Conservation (phyloP, 1,140 invertebrate genomes). For the Antheraea mylitta region DNA sequence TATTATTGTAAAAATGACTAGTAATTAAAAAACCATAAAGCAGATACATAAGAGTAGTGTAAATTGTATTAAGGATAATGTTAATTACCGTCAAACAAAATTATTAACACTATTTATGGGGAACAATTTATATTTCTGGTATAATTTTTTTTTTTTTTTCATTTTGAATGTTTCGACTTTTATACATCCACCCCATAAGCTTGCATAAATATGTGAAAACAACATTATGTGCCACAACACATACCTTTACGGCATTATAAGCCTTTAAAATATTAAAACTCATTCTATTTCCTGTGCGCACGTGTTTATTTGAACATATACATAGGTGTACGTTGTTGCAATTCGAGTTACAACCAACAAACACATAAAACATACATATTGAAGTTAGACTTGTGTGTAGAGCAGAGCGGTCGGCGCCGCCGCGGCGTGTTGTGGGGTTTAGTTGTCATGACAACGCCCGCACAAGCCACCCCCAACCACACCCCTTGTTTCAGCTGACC, state of each 20-base stretch:
- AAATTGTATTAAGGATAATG: too few species aligned
- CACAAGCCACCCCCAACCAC: slow-evolving; percentile 36
- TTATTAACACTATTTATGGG: too few species aligned
- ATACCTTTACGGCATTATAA: background rate
- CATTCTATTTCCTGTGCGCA: slow-evolving; percentile 40
- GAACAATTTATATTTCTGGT: too few species aligned
- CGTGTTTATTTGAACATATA: slow-evolving; percentile 34
- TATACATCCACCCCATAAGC: background rate
- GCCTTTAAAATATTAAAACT: slow-evolving; percentile 54
- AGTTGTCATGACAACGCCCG: slow-evolving; percentile 58
- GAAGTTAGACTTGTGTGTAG: too few species aligned
- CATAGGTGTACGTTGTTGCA: slow-evolving; percentile 34
- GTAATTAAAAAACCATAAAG: too few species aligned
- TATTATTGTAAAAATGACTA: too few species aligned
- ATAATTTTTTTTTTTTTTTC: too few species aligned
- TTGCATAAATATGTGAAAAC: slow-evolving; percentile 4
- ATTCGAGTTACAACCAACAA: slow-evolving; percentile 53
- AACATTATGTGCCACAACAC: background rate
- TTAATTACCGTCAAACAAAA: too few species aligned
- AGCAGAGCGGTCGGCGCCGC: slow-evolving; percentile 60
- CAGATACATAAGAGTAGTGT: too few species aligned
- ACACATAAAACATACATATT: slow-evolving; percentile 68
- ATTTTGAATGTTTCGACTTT: too few species aligned
- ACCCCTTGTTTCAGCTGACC: slow-evolving; percentile 59
- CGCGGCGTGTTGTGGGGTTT: slow-evolving; percentile 71